Base-by-base conservation (phyloP, 1,140 invertebrate species). In the Zaprionus vittiger region DNA sequence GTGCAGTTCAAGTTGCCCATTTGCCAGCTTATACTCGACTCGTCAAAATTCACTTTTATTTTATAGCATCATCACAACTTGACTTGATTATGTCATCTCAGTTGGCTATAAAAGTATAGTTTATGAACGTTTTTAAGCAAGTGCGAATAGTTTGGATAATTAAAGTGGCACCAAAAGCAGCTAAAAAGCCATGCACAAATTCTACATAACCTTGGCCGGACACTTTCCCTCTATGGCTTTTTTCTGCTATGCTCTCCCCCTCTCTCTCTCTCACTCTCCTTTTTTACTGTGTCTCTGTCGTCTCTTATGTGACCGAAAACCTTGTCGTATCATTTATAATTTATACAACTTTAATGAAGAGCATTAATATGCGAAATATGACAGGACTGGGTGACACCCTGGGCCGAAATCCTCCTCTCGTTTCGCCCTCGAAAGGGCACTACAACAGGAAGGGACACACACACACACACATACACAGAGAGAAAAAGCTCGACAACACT, bases 341-440 rank as follows among this genome's bases (percentile, higher is more conserved):
- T 89, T 90, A 89, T 90, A 85, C 77, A 81, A 89, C 79, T 90
- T 89, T 89, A 89, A 89, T 90, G 85, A 89, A 89, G 75, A 90
- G 68, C 84, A 89, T 90, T 85, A 90, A 90, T 90, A 89, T 90
- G 85, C 83, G 70, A 80, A 87, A 80, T 86, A 78, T 80, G 84
- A 78, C 83, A 80, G 66, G 80, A 64, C 49, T 59, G 47, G 47
- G 47, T 52, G 47, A 52, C 47, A 52, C 47, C 47, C 41, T 7
- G 6, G 15, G 15, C 5, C 17, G 15, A n/a, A 26, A 14, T 15
- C 7, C 5, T 3, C 2, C 7, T 7, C 28, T 31, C 28, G 28
- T 6, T 26, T 11, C 31, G 31, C 41, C 7, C n/a, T 9, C 41
- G 7, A 31, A 59, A 59, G 24, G 24, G 26, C 31, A 37, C 20